Percentiles rank a stretch among this genome's conserved stretches.
phyloP scores from a whole-genome alignment of 2,888 invertebrate species.

The Cephus nigrinus region DNA sequence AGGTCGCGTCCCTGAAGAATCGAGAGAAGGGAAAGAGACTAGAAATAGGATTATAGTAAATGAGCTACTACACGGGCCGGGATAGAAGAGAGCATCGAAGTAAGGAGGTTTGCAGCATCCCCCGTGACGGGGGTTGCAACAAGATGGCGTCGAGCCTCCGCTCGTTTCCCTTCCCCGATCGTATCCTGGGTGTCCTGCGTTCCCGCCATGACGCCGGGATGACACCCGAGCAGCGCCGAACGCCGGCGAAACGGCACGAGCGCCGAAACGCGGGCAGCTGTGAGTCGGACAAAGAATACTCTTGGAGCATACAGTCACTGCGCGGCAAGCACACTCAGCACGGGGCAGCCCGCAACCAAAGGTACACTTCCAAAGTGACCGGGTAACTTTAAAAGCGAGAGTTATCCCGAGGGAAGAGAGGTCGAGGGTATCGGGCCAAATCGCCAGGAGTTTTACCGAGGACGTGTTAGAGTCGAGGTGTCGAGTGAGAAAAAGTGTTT shows the following conservation, averaged over 20 bases:
- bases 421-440: background rate
- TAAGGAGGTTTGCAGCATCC: slow-evolving; percentile 50
- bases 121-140: slow-evolving; percentile 24
- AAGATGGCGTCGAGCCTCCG: slow-evolving; percentile 14
- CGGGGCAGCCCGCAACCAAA: slow-evolving; percentile 65
- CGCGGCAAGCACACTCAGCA: slow-evolving; percentile 65
- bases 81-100: background rate
- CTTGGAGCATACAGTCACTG: slow-evolving; percentile 61
- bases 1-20: background rate
- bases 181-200: slow-evolving; percentile 60
- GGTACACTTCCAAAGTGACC: slow-evolving; percentile 49
- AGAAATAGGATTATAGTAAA: background rate
- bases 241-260: slow-evolving; percentile 48
- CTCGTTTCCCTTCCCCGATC: slow-evolving; percentile 34
- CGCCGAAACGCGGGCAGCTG: slow-evolving; percentile 64
- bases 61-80: background rate
- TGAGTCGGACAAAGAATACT: slow-evolving; percentile 64
- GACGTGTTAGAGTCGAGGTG: background rate
- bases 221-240: slow-evolving; percentile 58
- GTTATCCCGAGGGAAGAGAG: slow-evolving; percentile 7
- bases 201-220: slow-evolving; percentile 64
- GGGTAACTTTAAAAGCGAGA: slow-evolving; percentile 11
- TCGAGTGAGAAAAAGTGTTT: background rate
- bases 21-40: background rate
- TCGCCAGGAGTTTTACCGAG: background rate